These are phyloP conservation scores for Caenorhabditis latens DNA, from an alignment of 1,140 invertebrate species.

Conservation along the genomic window DNA sequence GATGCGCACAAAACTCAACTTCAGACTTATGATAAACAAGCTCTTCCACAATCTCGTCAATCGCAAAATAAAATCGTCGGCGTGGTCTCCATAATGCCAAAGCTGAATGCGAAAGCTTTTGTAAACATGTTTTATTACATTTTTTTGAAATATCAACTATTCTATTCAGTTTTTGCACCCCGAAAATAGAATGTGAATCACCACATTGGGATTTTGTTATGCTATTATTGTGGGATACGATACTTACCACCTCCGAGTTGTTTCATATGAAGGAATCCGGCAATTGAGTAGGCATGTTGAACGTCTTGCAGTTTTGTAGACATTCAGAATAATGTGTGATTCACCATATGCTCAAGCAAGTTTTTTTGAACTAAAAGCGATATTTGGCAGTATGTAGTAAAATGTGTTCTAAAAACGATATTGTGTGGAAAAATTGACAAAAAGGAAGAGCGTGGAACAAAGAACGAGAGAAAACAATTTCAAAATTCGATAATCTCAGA, in stretches of 20 bases:
- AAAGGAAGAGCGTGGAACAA: too few species aligned
- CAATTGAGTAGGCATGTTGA: constrained; percentile 54
- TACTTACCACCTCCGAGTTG: constrained; percentile 50
- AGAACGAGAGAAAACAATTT: too few species aligned
- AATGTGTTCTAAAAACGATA: too few species aligned
- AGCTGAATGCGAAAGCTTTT: constrained; percentile 68
- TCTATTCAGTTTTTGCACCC: not conserved
- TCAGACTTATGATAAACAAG: constrained; percentile 74
- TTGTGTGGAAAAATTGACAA: too few species aligned
- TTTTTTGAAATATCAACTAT: not conserved
- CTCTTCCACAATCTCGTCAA: constrained; percentile 69
- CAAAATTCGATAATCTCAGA: too few species aligned
- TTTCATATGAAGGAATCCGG: constrained; percentile 52
- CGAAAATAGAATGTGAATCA: not conserved
- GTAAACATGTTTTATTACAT: not conserved
- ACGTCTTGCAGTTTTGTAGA: not conserved
- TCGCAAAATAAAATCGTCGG: constrained; percentile 72
- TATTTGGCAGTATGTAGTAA: too few species aligned
- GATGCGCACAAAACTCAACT: constrained; percentile 61
- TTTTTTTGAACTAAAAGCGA: not conserved
- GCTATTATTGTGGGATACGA: not conserved
- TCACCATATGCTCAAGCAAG: not conserved
- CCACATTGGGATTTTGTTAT: not conserved
- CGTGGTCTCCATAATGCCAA: constrained; percentile 68
- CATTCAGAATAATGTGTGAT: not conserved